Percentiles rank a stretch among this genome's conserved stretches.
Evolutionary conservation across 64 coral and sea anemone genomes (phyloP).

Genomic region (Dendrophyllia cribrosa): DNA sequence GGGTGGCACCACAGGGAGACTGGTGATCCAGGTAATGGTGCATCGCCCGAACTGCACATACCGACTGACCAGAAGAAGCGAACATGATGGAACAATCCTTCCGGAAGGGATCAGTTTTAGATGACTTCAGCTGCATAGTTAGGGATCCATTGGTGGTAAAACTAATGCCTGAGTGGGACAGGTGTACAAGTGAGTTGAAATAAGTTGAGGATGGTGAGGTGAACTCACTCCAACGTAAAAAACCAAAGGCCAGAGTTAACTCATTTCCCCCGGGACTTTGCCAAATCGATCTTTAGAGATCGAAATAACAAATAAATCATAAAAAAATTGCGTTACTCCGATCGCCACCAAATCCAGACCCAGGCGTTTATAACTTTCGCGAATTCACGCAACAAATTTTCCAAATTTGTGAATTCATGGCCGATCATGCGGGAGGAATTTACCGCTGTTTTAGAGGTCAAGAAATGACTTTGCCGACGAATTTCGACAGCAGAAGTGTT

Average conservation of each 20-base stretch:
- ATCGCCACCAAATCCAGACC: no score
- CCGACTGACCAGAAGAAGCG: neutral
- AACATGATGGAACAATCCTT: neutral
- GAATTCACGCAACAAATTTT: no score
- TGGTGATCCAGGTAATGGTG: neutral
- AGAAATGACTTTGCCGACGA: no score
- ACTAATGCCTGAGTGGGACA: neutral
- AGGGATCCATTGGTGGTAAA: neutral
- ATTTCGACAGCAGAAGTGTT: no score
- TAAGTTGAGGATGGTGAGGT: neutral
- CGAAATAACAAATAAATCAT: no score
- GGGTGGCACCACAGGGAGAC: neutral
- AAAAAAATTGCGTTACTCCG: no score
- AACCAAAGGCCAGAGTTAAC: neutral
- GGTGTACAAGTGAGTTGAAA: neutral
- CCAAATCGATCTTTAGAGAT: no score
- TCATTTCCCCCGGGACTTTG: no score
- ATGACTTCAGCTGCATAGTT: neutral
- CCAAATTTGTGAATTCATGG: no score
- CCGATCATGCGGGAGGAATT: no score
- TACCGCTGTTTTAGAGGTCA: no score
- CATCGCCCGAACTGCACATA: neutral
- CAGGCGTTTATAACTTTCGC: no score
- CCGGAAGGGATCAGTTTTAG: conserved; percentile 7
- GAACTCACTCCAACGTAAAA: neutral